Conservation (phyloP, 2,797 vertebrate genomes). For the Lophotriccus pileatus region DNA sequence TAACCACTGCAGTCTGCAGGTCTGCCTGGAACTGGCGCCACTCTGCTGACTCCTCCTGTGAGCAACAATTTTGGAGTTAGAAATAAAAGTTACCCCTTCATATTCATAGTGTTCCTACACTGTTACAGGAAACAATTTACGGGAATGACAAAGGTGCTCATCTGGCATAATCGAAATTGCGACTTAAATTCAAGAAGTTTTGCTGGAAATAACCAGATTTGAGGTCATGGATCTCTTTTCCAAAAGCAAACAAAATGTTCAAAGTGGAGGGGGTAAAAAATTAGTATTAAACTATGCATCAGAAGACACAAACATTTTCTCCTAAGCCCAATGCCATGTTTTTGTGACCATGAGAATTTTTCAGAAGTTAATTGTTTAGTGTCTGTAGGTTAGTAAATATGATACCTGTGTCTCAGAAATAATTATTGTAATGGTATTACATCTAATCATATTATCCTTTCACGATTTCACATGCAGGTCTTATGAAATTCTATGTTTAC, state of each 20-base stretch:
- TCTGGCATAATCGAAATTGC: neutral
- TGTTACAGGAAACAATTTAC: neutral
- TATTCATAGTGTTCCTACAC: neutral
- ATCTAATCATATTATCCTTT: neutral
- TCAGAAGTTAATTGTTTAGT: neutral
- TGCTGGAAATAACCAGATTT: neutral
- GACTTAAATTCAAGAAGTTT: neutral
- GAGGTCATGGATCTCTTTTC: neutral
- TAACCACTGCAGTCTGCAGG: slow-evolving; percentile 94
- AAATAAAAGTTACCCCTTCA: neutral
- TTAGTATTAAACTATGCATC: neutral
- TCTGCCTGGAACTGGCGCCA: slow-evolving; percentile 98
- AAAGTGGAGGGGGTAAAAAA: neutral
- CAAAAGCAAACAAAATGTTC: neutral
- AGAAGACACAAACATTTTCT: neutral
- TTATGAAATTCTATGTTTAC: neutral
- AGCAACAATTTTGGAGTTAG: neutral
- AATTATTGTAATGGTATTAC: neutral
- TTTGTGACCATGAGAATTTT: neutral
- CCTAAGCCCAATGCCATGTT: fast-evolving
- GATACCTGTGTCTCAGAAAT: neutral
- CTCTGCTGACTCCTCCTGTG: slow-evolving; percentile 93
- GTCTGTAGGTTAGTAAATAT: neutral
- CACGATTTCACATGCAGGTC: neutral
- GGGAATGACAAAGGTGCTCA: neutral